Conservation (phyloP, 2,888 invertebrate genomes). For the Lingula anatina region DNA sequence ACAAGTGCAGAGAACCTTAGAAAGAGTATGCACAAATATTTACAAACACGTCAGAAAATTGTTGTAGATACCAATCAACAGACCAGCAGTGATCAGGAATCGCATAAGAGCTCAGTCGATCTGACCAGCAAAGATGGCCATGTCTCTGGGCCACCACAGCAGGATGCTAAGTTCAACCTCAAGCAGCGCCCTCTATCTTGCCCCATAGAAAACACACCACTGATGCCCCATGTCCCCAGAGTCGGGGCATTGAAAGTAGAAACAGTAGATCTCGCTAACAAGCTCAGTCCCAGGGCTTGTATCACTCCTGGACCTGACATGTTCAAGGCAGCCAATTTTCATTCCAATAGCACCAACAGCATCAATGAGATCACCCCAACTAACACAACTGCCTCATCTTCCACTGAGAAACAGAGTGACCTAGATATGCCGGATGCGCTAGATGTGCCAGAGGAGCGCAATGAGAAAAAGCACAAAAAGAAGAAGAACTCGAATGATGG, state of each 20-base stretch:
- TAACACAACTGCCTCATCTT: no score
- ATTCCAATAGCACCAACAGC: background rate
- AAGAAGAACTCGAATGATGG: no score
- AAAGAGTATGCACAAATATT: slow-evolving; percentile 42
- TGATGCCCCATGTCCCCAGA: background rate
- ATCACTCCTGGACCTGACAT: slow-evolving; percentile 13
- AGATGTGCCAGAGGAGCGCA: no score
- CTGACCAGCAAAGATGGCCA: background rate
- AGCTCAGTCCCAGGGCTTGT: slow-evolving; percentile 34
- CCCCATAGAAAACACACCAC: slow-evolving; percentile 12
- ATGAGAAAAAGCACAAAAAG: no score
- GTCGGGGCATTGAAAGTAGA: slow-evolving; percentile 10
- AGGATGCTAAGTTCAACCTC: no score
- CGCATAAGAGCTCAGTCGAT: slow-evolving; percentile 10
- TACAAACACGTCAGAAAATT: slow-evolving; percentile 24
- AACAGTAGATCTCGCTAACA: slow-evolving; percentile 22
- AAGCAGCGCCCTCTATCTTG: slow-evolving; percentile 26
- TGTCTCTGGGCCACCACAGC: background rate
- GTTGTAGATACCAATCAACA: no score
- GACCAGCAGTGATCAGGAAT: slow-evolving; percentile 33
- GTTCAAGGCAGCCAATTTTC: no score
- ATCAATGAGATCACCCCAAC: background rate
- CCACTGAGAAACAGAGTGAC: no score
- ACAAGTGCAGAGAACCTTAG: slow-evolving; percentile 43
- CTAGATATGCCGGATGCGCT: no score